Conservation (phyloP, 1,140 invertebrate genomes). For the Chelonus insularis region DNA sequence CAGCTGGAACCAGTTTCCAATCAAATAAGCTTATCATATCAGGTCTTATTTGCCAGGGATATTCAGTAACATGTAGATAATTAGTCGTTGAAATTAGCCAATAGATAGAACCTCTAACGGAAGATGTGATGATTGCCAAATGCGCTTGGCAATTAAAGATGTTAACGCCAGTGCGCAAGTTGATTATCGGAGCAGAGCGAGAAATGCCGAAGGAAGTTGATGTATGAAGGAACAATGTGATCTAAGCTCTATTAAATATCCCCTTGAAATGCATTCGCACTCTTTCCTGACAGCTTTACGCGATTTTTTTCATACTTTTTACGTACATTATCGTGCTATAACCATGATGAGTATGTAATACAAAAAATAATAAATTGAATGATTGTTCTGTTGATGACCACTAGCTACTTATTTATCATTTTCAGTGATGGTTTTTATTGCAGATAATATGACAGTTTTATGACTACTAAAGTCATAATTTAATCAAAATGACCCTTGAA, state of each 20-base stretch:
- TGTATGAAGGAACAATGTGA: slow-evolving; percentile 8
- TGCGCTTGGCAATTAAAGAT: neutral
- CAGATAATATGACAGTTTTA: slow-evolving; percentile 31
- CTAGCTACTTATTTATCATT: neutral
- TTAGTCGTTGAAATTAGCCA: no score
- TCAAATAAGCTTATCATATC: no score
- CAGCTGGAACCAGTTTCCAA: no score
- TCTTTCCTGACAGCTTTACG: slow-evolving; percentile 24
- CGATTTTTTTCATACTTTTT: neutral
- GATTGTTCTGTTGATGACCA: slow-evolving; percentile 1
- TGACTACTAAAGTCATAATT: slow-evolving; percentile 38
- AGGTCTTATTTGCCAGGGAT: no score
- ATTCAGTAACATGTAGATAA: no score
- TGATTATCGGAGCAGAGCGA: slow-evolving; percentile 26
- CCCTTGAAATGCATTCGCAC: slow-evolving; percentile 15
- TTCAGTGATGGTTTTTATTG: slow-evolving; percentile 1
- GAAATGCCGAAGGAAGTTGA: slow-evolving; percentile 17
- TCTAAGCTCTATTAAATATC: slow-evolving; percentile 8
- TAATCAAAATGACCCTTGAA: slow-evolving; percentile 39
- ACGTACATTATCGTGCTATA: neutral
- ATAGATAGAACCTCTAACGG: no score
- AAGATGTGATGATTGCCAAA: no score
- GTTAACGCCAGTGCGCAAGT: slow-evolving; percentile 6
- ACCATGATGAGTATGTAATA: neutral
- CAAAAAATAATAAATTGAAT: neutral